Base-by-base conservation (phyloP, 2,888 invertebrate species). In the Dexiosoma caninum region DNA sequence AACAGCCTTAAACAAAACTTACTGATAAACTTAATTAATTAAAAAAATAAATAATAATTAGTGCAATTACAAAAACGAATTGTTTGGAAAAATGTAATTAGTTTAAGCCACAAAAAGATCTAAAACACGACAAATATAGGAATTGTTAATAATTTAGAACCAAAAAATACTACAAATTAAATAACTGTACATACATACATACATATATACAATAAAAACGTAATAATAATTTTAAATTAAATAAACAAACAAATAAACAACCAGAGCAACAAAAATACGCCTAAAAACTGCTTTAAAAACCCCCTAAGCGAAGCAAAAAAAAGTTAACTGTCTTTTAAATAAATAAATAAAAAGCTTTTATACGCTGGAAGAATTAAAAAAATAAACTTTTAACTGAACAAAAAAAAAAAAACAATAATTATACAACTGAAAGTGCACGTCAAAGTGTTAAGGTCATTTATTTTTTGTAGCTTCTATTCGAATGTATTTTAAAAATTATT, bases 271-370 rank as follows among this genome's bases (percentile, higher is more conserved):
- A 59, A 53, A 27, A 77, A 66, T 59, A 81, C 77, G 81, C 81
- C 81, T 81, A 77, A 69, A 57, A 72, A 77, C 72, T 77, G 81
- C 81, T 81, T 81, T n/a, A 19, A 77, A 81, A 81, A 81, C 77
- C 81, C 59, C 81, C 57, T 70, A 40, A 67, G 19, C 49, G 51
- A 72, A 64, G 1, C 2, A 72, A 59, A 70, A 46, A 37, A 72
- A 77, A 81, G 81, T 81, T 81, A 81, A 81, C 81, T 81, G 81
- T 81, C 81, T 81, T 81, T 81, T 81, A 64, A 81, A 51, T 27
- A 60, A 62, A 69, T 2, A 64, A 40, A 78, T 53, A 37, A 70
- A 35, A 77, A 81, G 81, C 81, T 77, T 81, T 81, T 81, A 74
- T 74, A 77, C 74, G 77, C 72, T 72, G 51, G 35, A 60, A 21